These are phyloP conservation scores for Eubasilissa regina DNA, from an alignment of 1,140 invertebrate genomes.

Conservation along the genomic window DNA sequence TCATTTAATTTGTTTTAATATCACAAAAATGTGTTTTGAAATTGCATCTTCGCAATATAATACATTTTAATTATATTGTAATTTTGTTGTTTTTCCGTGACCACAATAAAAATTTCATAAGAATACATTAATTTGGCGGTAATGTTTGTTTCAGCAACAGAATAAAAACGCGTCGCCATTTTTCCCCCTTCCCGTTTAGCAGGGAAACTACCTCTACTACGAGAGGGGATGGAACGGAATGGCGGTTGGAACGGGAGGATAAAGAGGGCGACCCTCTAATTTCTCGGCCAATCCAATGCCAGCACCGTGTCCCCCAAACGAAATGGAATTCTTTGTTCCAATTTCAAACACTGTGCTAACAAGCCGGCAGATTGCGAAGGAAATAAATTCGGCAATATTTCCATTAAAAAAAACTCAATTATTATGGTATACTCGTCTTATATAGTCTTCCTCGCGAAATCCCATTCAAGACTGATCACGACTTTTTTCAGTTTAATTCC, in stretches of 20 bases:
- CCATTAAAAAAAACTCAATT: too few relatives aligned
- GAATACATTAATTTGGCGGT: too few relatives aligned
- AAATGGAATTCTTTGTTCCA: conserved; percentile 42
- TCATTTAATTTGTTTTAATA: too few relatives aligned
- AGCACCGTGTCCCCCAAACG: conserved; percentile 26
- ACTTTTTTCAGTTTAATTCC: too few relatives aligned
- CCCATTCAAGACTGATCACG: too few relatives aligned
- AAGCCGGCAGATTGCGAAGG: neutral
- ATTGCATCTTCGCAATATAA: too few relatives aligned
- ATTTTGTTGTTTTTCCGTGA: too few relatives aligned
- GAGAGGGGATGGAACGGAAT: conserved; percentile 7
- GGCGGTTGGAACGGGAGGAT: conserved; percentile 2
- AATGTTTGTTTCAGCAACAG: neutral
- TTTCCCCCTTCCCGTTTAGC: conserved; percentile 4
- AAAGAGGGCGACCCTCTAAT: conserved; percentile 35
- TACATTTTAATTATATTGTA: too few relatives aligned
- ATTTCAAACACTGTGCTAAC: conserved; percentile 15
- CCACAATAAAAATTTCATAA: too few relatives aligned
- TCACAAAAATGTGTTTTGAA: too few relatives aligned
- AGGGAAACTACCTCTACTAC: neutral
- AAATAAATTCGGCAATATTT: neutral
- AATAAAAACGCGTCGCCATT: conserved; percentile 28
- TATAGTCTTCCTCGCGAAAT: too few relatives aligned
- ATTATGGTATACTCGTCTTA: too few relatives aligned
- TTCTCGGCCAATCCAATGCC: conserved; percentile 32